Evolutionary conservation across 2,888 invertebrate species (phyloP), one percentile per base, ranked within the genome.

Genomic region (Peribatodes rhomboidaria): DNA sequence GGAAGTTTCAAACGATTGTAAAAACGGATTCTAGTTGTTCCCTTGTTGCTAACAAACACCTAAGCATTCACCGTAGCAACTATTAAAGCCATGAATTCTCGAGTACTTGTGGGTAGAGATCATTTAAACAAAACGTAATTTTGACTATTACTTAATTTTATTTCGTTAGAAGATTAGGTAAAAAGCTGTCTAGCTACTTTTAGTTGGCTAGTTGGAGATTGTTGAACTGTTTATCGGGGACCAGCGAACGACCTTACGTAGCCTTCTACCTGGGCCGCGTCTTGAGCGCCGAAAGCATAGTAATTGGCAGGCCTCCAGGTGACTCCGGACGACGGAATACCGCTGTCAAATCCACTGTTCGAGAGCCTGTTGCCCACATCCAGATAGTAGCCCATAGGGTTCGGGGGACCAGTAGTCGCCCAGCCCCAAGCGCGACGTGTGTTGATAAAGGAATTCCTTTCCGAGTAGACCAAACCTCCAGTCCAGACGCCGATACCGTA

Each of bases 401-500:
- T 11, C 0, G 50, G 49, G 49, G 39, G 50, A 7, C 55, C 42
- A 16, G 13, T 31, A 10, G 47, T 31, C 11, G 47, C 31, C 47
- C 47, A 57, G 31, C 57, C 50, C 62, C 62, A 62, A n/a, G 52
- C 52, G 8, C 62, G 62, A 13, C 57, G 62, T n/a, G 46, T 31
- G 37, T 31, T 52, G 31, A 59, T 31, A 44, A 64, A 64, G 0
- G 20, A 33, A 42, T 64, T 64, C 31, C 56, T 65, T 33, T 65
- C 65, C 10, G 46, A 44, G 49, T 58, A 64, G 33, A 64, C 27
- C 8, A 16, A 16, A 58, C 47, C 3, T 31, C 58, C 14, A 10
- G 39, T 3, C 58, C 53, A 46, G 10, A 64, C 18, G 16, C 63
- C 63, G n/a, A 64, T 49, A 31, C 52, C 66, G 46, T 67, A 67